These are phyloP conservation scores for Drosophila bipectinata DNA, from an alignment of 1,140 invertebrate species.

Conservation along the genomic window DNA sequence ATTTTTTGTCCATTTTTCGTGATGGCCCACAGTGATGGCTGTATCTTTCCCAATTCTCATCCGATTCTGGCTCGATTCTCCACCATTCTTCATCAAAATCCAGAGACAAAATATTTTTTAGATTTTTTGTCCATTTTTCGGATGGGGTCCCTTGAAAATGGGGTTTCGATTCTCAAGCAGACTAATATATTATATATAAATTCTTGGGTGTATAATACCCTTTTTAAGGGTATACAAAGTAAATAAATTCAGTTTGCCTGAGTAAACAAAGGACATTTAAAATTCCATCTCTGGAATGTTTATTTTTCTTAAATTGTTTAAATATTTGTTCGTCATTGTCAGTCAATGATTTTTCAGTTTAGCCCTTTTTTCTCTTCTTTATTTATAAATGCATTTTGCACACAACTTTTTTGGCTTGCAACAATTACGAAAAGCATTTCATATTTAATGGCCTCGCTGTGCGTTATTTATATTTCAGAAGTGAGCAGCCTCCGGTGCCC, in stretches of 20 bases:
- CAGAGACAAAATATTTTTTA: no score
- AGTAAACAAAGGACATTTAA: neutral
- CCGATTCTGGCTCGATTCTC: no score
- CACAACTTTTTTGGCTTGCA: neutral
- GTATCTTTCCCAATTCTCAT: no score
- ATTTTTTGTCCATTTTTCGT: no score
- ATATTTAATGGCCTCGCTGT: conserved; percentile 6
- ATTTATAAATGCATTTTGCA: neutral
- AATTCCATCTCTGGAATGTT: neutral
- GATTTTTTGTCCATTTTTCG: no score
- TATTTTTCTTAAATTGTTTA: neutral
- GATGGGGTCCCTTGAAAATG: no score
- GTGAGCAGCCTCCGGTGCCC: conserved; percentile 22
- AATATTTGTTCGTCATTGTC: neutral
- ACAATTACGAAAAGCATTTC: conserved; percentile 6
- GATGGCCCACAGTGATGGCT: no score
- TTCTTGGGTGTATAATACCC: no score
- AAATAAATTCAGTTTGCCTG: neutral
- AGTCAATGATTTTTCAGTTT: neutral
- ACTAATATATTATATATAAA: no score
- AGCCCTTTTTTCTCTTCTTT: neutral
- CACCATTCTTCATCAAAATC: no score
- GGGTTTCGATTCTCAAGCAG: no score
- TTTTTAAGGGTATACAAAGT: no score
- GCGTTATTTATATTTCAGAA: conserved; percentile 16